These are phyloP conservation scores for Otolemur garnettii DNA, from an alignment of 2,113 vertebrate species.

Conservation along the genomic window DNA sequence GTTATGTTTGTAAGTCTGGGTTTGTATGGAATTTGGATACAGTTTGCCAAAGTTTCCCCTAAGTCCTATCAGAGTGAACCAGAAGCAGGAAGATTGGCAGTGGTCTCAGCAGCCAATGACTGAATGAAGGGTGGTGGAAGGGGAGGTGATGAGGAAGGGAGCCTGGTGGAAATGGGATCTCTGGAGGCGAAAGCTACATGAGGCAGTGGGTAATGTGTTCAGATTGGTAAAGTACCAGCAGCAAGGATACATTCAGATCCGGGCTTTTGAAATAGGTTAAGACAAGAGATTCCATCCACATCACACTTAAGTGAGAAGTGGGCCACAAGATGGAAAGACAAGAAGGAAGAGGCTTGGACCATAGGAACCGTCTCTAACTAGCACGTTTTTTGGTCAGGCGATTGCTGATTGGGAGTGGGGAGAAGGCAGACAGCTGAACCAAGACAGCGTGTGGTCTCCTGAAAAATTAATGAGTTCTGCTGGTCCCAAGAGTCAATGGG, in stretches of 20 bases:
- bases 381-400: background rate
- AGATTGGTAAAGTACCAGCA: background rate
- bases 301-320: background rate
- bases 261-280: background rate
- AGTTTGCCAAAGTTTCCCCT: background rate
- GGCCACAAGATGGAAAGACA: background rate
- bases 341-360: background rate
- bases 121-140: background rate
- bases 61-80: background rate
- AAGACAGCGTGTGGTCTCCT: background rate
- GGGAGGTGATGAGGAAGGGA: background rate
- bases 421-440: background rate
- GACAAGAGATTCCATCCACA: background rate
- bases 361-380: background rate
- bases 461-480: background rate
- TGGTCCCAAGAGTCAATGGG: rapidly evolving
- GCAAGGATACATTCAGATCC: background rate
- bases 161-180: background rate
- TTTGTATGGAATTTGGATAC: background rate
- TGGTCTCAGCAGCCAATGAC: background rate
- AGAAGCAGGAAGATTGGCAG: background rate
- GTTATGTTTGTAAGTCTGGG: background rate
- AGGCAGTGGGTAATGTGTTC: background rate
- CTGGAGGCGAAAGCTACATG: background rate
- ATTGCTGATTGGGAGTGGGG: background rate